Evolutionary conservation across 2,888 invertebrate genomes (phyloP).

Genomic region (Volucella bombylans): DNA sequence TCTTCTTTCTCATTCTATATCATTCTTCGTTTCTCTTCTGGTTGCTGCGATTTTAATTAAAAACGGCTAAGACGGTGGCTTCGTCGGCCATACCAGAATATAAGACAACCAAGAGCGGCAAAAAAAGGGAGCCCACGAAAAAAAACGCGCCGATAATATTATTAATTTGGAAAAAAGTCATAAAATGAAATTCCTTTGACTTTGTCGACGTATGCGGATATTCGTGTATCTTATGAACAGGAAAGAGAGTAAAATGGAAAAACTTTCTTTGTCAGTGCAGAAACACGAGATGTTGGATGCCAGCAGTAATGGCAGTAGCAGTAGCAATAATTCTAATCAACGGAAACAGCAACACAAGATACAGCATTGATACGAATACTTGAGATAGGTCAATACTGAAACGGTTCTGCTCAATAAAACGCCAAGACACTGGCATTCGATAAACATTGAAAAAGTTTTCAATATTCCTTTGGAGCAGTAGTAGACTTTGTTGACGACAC

Average conservation of each 20-base stretch:
- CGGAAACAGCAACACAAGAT: too few relatives aligned
- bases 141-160: constrained; percentile 64
- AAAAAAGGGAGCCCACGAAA: constrained; percentile 50
- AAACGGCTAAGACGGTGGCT: constrained; percentile 35
- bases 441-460: constrained; percentile 70
- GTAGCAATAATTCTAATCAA: not conserved
- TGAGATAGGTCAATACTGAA: constrained; percentile 63
- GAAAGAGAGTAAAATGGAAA: constrained; percentile 49
- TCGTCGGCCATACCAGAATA: constrained; percentile 19
- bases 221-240: constrained; percentile 29
- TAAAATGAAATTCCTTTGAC: constrained; percentile 72
- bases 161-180: constrained; percentile 66
- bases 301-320: too few relatives aligned
- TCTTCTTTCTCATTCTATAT: constrained; percentile 17
- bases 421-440: constrained; percentile 49
- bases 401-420: constrained; percentile 69
- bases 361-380: constrained; percentile 9
- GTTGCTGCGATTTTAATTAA: constrained; percentile 62
- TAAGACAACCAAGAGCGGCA: constrained; percentile 4
- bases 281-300: not conserved
- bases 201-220: constrained; percentile 36
- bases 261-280: constrained; percentile 32
- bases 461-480: constrained; percentile 30
- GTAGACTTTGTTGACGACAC: not conserved
- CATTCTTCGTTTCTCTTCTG: constrained; percentile 2